Evolutionary conservation across 2,888 invertebrate genomes (phyloP).

Genomic region (Nephrotoma guestfalica): DNA sequence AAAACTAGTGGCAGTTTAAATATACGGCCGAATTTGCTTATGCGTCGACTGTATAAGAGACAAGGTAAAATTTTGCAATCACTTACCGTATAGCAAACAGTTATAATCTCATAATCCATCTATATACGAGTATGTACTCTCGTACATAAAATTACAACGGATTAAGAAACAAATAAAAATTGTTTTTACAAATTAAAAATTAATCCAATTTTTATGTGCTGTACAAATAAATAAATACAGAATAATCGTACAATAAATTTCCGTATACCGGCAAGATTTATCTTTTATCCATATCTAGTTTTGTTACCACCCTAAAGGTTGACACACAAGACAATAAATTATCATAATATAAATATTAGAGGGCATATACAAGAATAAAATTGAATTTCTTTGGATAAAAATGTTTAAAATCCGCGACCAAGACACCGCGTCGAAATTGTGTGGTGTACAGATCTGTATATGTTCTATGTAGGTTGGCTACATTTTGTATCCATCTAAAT

Average conservation of each 20-base stretch:
- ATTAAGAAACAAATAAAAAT: no score
- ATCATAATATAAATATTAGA: neutral
- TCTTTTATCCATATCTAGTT: neutral
- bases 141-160: no score
- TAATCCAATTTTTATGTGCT: no score
- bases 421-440: neutral
- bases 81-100: no score
- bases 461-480: neutral
- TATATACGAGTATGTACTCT: no score
- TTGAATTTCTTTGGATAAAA: neutral
- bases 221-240: no score
- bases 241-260: neutral
- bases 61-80: no score
- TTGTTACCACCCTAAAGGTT: neutral
- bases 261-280: neutral
- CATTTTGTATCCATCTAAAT: neutral
- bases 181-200: no score
- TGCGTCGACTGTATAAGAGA: no score
- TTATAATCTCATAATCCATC: no score
- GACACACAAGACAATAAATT: neutral
- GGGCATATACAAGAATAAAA: neutral
- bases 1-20: no score
- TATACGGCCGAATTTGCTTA: no score
- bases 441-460: neutral
- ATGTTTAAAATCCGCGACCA: neutral